phyloP scores from a whole-genome alignment of 2,888 invertebrate species.

The Notocelia uddmanniana region DNA sequence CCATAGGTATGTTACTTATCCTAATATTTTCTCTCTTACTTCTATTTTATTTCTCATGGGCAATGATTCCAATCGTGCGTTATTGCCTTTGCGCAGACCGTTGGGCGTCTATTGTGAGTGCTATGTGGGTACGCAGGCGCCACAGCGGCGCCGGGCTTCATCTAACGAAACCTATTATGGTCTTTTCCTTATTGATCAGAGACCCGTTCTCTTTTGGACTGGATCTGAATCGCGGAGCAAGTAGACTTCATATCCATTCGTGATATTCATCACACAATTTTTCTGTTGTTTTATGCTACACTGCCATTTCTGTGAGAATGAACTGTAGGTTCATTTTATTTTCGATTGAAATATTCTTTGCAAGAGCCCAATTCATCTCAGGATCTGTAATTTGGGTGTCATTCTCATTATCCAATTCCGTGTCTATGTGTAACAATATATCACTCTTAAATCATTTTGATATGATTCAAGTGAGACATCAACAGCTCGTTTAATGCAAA shows the following conservation, averaged over 20 bases:
- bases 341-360: no score
- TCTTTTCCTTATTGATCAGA: slow-evolving; percentile 48
- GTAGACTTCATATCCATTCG: not conserved
- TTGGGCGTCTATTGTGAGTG: slow-evolving; percentile 62
- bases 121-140: slow-evolving; percentile 53
- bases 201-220: slow-evolving; percentile 21
- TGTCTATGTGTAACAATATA: not conserved
- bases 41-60: not conserved
- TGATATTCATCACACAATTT: not conserved
- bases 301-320: no score
- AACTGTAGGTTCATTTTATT: no score
- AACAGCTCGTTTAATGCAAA: slow-evolving; percentile 44
- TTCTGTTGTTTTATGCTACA: not conserved
- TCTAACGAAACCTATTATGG: slow-evolving; percentile 56
- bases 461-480: not conserved
- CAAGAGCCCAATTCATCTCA: no score
- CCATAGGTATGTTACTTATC: no score
- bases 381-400: not conserved
- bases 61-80: not conserved
- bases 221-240: not conserved
- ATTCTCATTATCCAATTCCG: not conserved
- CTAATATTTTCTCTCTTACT: not conserved
- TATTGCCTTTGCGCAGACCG: slow-evolving; percentile 62
- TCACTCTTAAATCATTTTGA: not conserved
- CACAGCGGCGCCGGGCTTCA: slow-evolving; percentile 59